Conservation (phyloP, 1,140 invertebrate species). For the Neoseiulus cucumeris region DNA sequence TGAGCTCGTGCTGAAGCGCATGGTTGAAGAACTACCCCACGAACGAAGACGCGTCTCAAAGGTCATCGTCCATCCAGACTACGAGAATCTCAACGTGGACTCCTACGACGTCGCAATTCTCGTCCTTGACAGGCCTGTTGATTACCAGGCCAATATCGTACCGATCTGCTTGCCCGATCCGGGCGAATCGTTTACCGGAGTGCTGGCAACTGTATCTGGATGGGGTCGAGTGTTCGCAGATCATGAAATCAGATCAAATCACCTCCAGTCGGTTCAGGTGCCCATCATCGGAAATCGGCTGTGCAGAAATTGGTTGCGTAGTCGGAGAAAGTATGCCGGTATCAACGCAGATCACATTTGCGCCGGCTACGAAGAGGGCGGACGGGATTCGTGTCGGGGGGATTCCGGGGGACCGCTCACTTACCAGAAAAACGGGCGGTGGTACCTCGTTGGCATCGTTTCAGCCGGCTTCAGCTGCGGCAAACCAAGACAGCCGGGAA, state of each 20-base stretch:
- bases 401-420: constrained; percentile 34
- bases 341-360: constrained; percentile 16
- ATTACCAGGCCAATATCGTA: constrained; percentile 44
- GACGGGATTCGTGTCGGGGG: constrained; percentile 22
- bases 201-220: constrained; percentile 22
- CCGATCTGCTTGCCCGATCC: constrained; percentile 51
- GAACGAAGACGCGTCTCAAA: constrained; percentile 32
- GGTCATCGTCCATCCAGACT: constrained; percentile 53
- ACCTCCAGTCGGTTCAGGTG: constrained; percentile 42
- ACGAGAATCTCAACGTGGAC: constrained; percentile 41
- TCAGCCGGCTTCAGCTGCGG: constrained; percentile 86
- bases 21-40: neutral
- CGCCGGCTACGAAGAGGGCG: constrained; percentile 23
- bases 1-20: neutral
- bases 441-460: constrained; percentile 50
- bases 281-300: constrained; percentile 22
- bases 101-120: constrained; percentile 55
- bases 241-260: neutral
- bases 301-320: neutral
- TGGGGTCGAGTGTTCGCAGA: constrained; percentile 38
- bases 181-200: constrained; percentile 23
- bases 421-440: constrained; percentile 19
- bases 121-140: constrained; percentile 42
- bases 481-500: constrained; percentile 68
- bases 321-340: neutral